phyloP scores from a whole-genome alignment of 2,113 vertebrate genomes.

The Nestor notabilis region DNA sequence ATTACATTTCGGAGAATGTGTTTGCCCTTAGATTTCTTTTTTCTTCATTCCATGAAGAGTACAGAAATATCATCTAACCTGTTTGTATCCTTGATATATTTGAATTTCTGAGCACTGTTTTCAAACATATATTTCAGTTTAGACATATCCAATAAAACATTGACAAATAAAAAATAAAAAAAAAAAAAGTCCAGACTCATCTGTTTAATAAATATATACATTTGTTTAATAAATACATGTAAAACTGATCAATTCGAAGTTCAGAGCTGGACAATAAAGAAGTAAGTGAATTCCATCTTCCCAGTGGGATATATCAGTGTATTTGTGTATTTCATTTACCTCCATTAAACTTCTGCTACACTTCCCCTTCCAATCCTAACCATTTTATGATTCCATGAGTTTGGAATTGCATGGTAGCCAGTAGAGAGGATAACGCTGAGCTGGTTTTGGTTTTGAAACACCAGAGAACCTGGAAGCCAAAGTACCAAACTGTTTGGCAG shows the following conservation, averaged over 20 bases:
- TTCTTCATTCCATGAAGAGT: background rate
- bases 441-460: background rate
- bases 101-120: background rate
- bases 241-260: background rate
- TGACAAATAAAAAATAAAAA: background rate
- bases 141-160: background rate
- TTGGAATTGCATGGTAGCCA: background rate
- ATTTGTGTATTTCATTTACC: background rate
- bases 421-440: background rate
- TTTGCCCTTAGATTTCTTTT: background rate
- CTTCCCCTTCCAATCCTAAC: background rate
- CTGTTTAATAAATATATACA: background rate
- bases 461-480: background rate
- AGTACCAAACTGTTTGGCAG: background rate
- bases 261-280: background rate
- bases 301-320: fast-evolving
- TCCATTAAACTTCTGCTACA: background rate
- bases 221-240: background rate
- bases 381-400: background rate
- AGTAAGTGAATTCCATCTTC: background rate
- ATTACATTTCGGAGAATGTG: background rate
- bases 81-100: background rate
- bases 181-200: background rate
- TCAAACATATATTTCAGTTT: background rate
- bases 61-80: background rate